Conservation (phyloP, 2,797 vertebrate species). For the Masticophis lateralis region DNA sequence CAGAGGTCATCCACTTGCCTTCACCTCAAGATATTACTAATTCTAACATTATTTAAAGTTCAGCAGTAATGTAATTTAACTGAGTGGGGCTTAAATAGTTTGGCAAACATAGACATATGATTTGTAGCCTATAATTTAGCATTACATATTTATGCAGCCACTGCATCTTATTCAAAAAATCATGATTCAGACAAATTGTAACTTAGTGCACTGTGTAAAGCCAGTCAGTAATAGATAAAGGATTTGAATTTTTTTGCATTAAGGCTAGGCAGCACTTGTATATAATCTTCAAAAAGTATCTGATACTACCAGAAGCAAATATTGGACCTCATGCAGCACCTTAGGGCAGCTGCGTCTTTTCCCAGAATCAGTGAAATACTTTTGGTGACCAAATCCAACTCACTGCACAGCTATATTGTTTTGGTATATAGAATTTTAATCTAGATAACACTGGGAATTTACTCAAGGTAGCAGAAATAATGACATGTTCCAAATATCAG, state of each 20-base stretch:
- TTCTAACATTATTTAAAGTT: background rate
- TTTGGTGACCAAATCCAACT: background rate
- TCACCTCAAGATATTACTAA: background rate
- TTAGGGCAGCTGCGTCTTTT: background rate
- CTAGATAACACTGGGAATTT: background rate
- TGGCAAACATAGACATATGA: background rate
- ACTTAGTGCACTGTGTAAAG: background rate
- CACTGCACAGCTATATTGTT: background rate
- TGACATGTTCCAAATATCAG: background rate
- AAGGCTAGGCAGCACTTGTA: background rate
- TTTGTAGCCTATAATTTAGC: background rate
- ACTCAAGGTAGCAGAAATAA: background rate
- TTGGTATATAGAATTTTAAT: background rate
- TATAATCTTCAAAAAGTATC: background rate
- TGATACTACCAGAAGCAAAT: background rate
- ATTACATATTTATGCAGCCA: background rate
- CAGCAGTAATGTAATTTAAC: background rate
- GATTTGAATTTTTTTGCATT: background rate
- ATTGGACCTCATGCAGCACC: background rate
- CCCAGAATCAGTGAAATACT: background rate
- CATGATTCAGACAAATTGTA: background rate
- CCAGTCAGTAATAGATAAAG: background rate
- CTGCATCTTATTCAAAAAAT: background rate
- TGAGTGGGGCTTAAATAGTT: background rate
- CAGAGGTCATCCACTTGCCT: background rate